These are phyloP conservation scores for Drosophila heteroneura DNA, from an alignment of 2,888 invertebrate genomes.

Conservation along the genomic window DNA sequence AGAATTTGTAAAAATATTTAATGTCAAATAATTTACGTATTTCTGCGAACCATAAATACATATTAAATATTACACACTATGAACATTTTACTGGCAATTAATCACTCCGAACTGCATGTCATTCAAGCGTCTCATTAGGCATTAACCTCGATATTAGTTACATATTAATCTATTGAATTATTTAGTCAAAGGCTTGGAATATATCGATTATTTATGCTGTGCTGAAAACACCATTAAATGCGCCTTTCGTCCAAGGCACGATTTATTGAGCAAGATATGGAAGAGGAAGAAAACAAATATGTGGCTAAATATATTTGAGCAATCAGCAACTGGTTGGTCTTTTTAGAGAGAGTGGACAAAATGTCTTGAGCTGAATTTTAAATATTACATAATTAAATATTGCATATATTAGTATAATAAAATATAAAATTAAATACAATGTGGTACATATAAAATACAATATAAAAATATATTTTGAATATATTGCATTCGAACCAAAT, in stretches of 20 bases:
- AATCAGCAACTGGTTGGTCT: not conserved
- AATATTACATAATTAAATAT: not conserved
- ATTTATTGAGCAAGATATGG: slow-evolving; percentile 35
- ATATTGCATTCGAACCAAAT: not conserved
- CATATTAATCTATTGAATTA: slow-evolving; percentile 58
- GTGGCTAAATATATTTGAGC: not conserved
- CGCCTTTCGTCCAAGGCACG: slow-evolving; percentile 34
- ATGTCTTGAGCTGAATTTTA: not conserved
- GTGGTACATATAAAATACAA: not conserved
- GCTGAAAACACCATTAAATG: slow-evolving; percentile 21
- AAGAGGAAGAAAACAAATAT: slow-evolving; percentile 3
- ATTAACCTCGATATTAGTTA: slow-evolving; percentile 24
- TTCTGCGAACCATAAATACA: slow-evolving; percentile 28
- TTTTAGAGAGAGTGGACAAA: not conserved
- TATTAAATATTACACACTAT: slow-evolving; percentile 19
- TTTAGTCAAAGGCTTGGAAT: slow-evolving; percentile 37
- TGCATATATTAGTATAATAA: not conserved
- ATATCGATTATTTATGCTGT: slow-evolving; percentile 35
- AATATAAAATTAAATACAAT: not conserved
- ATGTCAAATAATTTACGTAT: slow-evolving; percentile 27
- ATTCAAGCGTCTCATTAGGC: slow-evolving; percentile 48
- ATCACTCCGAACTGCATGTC: slow-evolving; percentile 51
- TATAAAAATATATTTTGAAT: not conserved
- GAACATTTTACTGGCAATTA: slow-evolving; percentile 32
- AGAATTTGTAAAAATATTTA: slow-evolving; percentile 9